Conservation (phyloP, 2,797 vertebrate genomes). For the Antrozous pallidus region DNA sequence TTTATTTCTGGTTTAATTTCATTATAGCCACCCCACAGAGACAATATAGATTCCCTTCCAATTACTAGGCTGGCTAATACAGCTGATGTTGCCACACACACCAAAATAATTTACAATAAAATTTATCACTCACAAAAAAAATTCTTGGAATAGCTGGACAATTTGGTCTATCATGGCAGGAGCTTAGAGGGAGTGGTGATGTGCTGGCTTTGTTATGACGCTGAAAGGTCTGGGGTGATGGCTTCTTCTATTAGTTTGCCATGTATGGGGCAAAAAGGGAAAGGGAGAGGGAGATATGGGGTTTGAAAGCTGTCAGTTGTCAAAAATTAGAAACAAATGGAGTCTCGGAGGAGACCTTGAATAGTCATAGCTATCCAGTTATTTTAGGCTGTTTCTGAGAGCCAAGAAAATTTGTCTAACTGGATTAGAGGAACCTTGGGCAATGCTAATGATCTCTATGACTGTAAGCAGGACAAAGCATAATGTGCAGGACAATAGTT, state of each 20-base stretch:
- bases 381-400: background rate
- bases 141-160: background rate
- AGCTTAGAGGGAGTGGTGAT: background rate
- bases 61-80: background rate
- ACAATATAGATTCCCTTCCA: background rate
- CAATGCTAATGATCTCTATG: background rate
- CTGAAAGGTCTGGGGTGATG: background rate
- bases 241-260: background rate
- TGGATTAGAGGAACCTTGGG: background rate
- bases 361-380: background rate
- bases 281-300: background rate
- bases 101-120: background rate
- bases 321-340: background rate
- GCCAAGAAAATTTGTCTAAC: background rate
- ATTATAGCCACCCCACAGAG: background rate
- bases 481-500: background rate
- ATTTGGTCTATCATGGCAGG: background rate
- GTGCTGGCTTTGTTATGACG: background rate
- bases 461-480: background rate
- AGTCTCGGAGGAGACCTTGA: background rate
- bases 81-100: background rate
- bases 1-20: conserved; percentile 10
- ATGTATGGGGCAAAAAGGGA: background rate
- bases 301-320: background rate
- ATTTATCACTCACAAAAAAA: background rate